phyloP scores from a whole-genome alignment of 2,113 vertebrate genomes.

The Anser brachyrhynchus region DNA sequence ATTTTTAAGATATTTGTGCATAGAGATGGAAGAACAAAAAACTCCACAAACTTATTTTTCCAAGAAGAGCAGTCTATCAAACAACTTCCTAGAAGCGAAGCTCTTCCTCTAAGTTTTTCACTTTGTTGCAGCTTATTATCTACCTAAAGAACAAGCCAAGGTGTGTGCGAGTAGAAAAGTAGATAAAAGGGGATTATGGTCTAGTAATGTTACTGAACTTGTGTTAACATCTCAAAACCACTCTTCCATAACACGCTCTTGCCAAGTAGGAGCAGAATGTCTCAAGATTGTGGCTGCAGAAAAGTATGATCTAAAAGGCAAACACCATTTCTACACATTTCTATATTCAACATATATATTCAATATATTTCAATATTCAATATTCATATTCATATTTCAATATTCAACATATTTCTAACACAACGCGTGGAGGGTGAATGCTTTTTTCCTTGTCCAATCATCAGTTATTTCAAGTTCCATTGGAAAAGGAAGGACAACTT shows the following conservation, averaged over 20 bases:
- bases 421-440: neutral
- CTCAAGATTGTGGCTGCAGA: neutral
- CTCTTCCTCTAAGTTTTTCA: neutral
- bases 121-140: neutral
- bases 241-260: neutral
- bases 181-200: neutral
- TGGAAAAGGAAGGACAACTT: slow-evolving; percentile 95
- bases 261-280: neutral
- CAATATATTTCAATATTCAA: no score
- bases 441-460: neutral
- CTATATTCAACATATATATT: no score
- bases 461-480: slow-evolving; percentile 92
- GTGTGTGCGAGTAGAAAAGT: neutral
- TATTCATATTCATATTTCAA: no score
- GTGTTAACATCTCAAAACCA: neutral
- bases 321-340: neutral
- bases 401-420: neutral
- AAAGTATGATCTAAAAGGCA: neutral
- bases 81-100: neutral
- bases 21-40: neutral
- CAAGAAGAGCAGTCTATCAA: neutral
- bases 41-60: neutral
- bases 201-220: neutral
- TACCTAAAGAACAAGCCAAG: neutral
- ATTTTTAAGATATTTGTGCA: neutral